These are phyloP conservation scores for Crypturellus tataupa DNA, from an alignment of 2,797 vertebrate genomes.

Conservation along the genomic window DNA sequence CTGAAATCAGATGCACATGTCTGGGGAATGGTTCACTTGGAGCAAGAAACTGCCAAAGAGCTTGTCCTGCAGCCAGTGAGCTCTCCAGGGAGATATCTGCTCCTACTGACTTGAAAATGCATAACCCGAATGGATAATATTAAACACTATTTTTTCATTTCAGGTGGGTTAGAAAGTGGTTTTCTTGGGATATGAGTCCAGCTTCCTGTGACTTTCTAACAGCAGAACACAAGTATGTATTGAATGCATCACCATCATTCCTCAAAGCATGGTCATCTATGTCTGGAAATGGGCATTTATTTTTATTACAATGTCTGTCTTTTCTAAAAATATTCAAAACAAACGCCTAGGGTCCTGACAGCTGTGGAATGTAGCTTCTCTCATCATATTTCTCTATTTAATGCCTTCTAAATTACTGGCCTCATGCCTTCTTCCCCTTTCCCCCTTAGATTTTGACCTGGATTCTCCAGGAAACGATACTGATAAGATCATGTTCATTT, in stretches of 20 bases:
- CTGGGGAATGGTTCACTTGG: neutral
- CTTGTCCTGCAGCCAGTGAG: neutral
- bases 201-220: neutral
- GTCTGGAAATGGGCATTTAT: slow-evolving; percentile 28
- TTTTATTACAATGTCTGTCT: slow-evolving; percentile 31
- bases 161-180: neutral
- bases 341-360: slow-evolving; percentile 13
- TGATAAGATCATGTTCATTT: neutral
- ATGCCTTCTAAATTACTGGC: neutral
- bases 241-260: neutral
- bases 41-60: neutral
- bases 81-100: neutral
- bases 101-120: neutral
- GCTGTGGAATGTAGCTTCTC: slow-evolving; percentile 32
- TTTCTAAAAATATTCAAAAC: slow-evolving; percentile 17
- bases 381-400: neutral
- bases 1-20: neutral
- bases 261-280: neutral
- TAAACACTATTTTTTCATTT: neutral
- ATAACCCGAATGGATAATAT: neutral
- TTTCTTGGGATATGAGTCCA: neutral
- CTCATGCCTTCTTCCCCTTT: neutral
- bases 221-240: neutral
- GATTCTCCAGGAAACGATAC: neutral
- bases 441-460: neutral